Conservation (phyloP, 2,888 invertebrate genomes). For the Heliconius aoede region DNA sequence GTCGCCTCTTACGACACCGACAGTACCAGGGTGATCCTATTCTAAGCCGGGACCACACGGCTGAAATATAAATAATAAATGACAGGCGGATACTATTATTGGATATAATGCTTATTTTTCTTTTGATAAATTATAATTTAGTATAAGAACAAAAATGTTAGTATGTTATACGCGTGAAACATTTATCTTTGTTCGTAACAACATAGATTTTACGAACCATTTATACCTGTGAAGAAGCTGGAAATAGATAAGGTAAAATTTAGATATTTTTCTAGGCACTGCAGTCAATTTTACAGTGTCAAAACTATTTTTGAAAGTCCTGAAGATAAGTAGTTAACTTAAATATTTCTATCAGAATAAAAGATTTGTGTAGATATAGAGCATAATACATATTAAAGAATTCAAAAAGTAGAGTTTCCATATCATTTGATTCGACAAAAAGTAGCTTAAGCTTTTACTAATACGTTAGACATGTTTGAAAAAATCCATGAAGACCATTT, state of each 20-base stretch:
- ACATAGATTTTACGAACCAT: neutral
- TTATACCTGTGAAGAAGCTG: neutral
- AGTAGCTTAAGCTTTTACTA: neutral
- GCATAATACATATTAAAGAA: too few relatives aligned
- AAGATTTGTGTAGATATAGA: too few relatives aligned
- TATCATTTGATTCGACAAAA: too few relatives aligned
- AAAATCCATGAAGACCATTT: constrained; percentile 33
- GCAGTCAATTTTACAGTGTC: neutral
- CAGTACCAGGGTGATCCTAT: too few relatives aligned
- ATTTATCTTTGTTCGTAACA: neutral
- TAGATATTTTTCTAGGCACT: neutral
- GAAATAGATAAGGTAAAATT: neutral
- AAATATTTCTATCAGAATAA: neutral
- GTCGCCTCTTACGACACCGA: too few relatives aligned
- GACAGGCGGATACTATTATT: neutral
- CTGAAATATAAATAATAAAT: too few relatives aligned
- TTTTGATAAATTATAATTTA: neutral
- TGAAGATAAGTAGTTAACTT: neutral
- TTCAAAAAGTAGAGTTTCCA: too few relatives aligned
- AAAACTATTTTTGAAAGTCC: neutral
- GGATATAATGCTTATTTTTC: neutral
- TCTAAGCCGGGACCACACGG: too few relatives aligned
- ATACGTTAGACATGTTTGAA: neutral
- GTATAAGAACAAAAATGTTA: neutral
- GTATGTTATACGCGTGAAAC: neutral